Base-by-base conservation (phyloP, 1,140 invertebrate species). In the Drosophila elegans region DNA sequence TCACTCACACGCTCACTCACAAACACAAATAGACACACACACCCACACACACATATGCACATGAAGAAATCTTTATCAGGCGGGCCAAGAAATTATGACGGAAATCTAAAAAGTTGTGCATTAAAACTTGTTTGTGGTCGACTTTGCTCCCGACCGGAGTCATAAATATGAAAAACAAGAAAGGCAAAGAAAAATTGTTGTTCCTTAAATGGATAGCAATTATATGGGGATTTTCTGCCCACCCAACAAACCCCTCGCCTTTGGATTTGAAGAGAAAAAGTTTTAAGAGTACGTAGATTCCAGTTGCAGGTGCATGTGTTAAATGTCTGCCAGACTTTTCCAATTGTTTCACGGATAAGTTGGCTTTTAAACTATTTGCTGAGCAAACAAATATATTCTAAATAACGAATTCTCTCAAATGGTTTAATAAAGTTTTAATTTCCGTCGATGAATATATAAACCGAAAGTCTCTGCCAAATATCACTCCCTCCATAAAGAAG, bases 61-160 rank as follows among this genome's bases (percentile, higher is more conserved):
- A 66, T 59, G 52, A 60, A 76, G 12, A 72, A 88, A 83, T 83
- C 79, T 89, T 89, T 83, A 86, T 88, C 79, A 74, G 75, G 44
- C 83, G 49, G 46, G 72, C 79, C 71, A 89, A 89, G 75, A 81
- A 88, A 89, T 88, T 88, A 83, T 88, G 83, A 89, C 84, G 83
- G 83, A 88, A 88, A 88, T 88, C 84, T 88, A 88, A 88, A 88
- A 88, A 88, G 83, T 88, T 88, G 80, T 88, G 84, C 79, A 83
- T 88, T 89, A 88, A 89, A 88, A 88, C 82, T 85, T 85, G 83
- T 75, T 86, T 85, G 82, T 75, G 82, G 82, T 88, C 57, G 74
- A 59, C 55, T 64, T 73, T 52, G 61, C 46, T 59, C 60, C 77
- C 66, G 53, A 48, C 53, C 52, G 42, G 51, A 69, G 69, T 57